Evolutionary conservation across 2,888 invertebrate species (phyloP), one percentile per base, ranked within the genome.

Genomic region (Neocrepidodera transversa): DNA sequence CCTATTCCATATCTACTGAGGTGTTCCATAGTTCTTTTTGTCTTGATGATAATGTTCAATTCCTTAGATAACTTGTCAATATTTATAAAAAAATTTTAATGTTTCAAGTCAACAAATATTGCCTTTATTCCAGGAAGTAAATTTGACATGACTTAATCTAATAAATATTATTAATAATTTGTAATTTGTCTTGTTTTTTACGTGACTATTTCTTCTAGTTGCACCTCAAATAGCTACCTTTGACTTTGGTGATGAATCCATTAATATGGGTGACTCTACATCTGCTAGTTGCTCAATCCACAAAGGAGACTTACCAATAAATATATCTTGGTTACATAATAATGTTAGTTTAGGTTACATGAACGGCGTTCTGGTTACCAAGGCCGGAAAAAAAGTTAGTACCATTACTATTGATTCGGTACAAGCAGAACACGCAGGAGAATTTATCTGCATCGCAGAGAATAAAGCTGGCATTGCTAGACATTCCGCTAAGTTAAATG

Each of bases 221-320:
- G 77, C 82, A 55, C 85, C 85, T 23, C 82, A 82, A 75, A 60
- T 80, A 30, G 64, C 71, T 14, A 78, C 78, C 1, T 79, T 80
- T 60, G 73, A 74, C 76, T 73, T 85, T 81, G 69, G 79, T 78
- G 73, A 80, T 73, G 86, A 87, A 72, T 83, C 87, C 14, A 82
- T 87, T 23, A 88, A 87, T 78, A 87, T 86, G 62, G 89, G 88
- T 57, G 88, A 89, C 77, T 84, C 86, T 38, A 85, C 87, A 43
- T 87, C 87, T 74, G 83, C 86, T 73, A 84, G 83, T 45, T 90
- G 90, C 76, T 85, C 87, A 60, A 84, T 87, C 28, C 85, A 85
- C 62, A 88, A 89, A 78, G 90, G 92, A 61, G 92, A 92, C 80
- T 81, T 86, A 55, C 92, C 92, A 1, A 82, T 92, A 74, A 83